These are phyloP conservation scores for Horisme vitalbata DNA, from an alignment of 2,888 invertebrate species.

Conservation along the genomic window DNA sequence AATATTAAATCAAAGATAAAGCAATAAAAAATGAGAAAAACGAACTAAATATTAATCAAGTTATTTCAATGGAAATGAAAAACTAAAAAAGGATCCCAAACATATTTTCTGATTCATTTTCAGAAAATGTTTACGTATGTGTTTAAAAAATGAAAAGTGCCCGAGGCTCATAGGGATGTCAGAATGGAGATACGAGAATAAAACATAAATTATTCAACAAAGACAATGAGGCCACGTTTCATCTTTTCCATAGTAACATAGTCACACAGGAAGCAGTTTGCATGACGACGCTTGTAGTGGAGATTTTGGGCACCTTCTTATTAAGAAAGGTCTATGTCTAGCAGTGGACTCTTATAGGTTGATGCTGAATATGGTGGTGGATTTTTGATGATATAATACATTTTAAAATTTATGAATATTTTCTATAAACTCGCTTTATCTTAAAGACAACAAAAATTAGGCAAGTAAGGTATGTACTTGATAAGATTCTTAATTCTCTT, in stretches of 20 bases:
- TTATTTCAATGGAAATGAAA: constrained; percentile 13
- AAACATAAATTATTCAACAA: constrained; percentile 75
- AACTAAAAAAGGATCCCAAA: constrained; percentile 12
- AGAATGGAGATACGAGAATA: constrained; percentile 56
- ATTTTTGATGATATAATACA: no score
- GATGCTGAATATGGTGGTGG: no score
- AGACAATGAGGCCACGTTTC: constrained; percentile 64
- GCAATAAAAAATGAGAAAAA: constrained; percentile 5
- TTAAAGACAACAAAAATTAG: no score
- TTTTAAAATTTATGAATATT: no score
- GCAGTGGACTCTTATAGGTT: no score
- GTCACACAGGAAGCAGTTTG: constrained; percentile 43
- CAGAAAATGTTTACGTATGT: constrained; percentile 19
- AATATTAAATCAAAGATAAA: constrained; percentile 12
- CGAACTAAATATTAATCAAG: background rate
- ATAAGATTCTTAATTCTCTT: no score
- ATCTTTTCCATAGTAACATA: constrained; percentile 66
- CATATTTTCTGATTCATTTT: background rate
- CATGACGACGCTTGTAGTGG: background rate
- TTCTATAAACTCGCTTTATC: no score
- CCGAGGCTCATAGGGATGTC: constrained; percentile 48
- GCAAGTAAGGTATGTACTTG: no score
- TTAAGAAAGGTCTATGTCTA: no score
- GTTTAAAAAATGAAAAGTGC: constrained; percentile 52
- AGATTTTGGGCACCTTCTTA: no score